Evolutionary conservation across 2,797 vertebrate species (phyloP).

Genomic region (Naso thynnoides): DNA sequence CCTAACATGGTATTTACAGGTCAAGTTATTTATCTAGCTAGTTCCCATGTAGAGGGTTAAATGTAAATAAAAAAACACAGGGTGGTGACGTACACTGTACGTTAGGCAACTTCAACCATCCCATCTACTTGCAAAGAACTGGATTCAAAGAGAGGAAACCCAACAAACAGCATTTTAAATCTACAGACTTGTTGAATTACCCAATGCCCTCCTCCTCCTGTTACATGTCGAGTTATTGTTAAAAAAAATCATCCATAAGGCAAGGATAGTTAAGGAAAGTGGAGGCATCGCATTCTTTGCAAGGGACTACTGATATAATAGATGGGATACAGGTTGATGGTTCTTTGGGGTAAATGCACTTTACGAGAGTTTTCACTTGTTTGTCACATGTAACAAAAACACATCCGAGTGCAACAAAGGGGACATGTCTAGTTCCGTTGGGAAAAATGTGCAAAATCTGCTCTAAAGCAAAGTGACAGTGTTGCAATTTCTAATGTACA

Average conservation of each 20-base stretch:
- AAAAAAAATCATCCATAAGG: conserved; percentile 78
- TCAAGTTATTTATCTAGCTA: conserved; percentile 77
- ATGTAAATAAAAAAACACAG: conserved; percentile 85
- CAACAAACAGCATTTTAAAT: conserved; percentile 54
- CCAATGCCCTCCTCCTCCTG: conserved; percentile 53
- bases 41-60: conserved; percentile 73
- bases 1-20: conserved; percentile 92
- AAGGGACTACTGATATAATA: conserved; percentile 72
- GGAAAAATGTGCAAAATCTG: conserved; percentile 97
- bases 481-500: conserved; percentile 91
- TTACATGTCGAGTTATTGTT: conserved; percentile 33
- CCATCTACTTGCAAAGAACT: conserved; percentile 69
- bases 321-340: conserved; percentile 66
- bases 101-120: conserved; percentile 73
- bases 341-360: conserved; percentile 87
- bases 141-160: conserved; percentile 57
- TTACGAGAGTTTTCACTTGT: conserved; percentile 83
- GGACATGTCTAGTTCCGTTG: conserved; percentile 85
- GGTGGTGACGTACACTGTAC: conserved; percentile 70
- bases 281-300: conserved; percentile 87
- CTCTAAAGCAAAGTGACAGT: conserved; percentile 95
- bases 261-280: conserved; percentile 75
- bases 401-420: conserved; percentile 89
- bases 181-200: conserved; percentile 55
- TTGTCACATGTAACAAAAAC: conserved; percentile 71